These are phyloP conservation scores for Ruditapes philippinarum DNA, from an alignment of 1,140 invertebrate genomes.

Conservation along the genomic window DNA sequence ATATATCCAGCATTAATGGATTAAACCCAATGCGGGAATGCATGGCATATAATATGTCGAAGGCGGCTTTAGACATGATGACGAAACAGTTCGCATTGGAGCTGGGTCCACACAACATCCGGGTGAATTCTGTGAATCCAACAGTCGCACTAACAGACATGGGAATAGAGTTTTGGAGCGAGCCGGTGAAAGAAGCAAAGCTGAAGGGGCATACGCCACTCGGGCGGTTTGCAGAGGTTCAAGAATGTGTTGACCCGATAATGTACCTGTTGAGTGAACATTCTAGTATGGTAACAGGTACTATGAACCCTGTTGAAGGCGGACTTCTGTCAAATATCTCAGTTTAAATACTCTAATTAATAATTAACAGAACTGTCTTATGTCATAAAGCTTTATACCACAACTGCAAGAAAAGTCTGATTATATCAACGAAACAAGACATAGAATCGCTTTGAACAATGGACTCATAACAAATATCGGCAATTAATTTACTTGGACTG, in stretches of 20 bases:
- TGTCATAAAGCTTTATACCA: no score
- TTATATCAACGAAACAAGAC: no score
- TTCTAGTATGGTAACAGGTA: slow-evolving; percentile 93
- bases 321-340: slow-evolving; percentile 86
- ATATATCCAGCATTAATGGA: slow-evolving; percentile 93
- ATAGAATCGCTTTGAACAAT: no score
- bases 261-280: slow-evolving; percentile 93
- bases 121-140: slow-evolving; percentile 96
- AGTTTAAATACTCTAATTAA: no score
- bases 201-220: slow-evolving; percentile 94
- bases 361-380: no score
- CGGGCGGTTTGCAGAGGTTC: slow-evolving; percentile 87
- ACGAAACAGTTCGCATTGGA: slow-evolving; percentile 93
- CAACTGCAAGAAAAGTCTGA: no score
- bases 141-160: slow-evolving; percentile 94
- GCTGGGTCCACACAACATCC: slow-evolving; percentile 93
- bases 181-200: slow-evolving; percentile 90
- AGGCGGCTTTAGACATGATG: slow-evolving; percentile 89
- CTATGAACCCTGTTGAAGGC: slow-evolving; percentile 93
- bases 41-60: slow-evolving; percentile 91
- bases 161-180: slow-evolving; percentile 93
- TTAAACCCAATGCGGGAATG: slow-evolving; percentile 91
- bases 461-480: no score
- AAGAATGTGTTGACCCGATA: slow-evolving; percentile 91
- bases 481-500: no score